phyloP scores from a whole-genome alignment of 2,888 invertebrate species.

The Lycaena phlaeas region DNA sequence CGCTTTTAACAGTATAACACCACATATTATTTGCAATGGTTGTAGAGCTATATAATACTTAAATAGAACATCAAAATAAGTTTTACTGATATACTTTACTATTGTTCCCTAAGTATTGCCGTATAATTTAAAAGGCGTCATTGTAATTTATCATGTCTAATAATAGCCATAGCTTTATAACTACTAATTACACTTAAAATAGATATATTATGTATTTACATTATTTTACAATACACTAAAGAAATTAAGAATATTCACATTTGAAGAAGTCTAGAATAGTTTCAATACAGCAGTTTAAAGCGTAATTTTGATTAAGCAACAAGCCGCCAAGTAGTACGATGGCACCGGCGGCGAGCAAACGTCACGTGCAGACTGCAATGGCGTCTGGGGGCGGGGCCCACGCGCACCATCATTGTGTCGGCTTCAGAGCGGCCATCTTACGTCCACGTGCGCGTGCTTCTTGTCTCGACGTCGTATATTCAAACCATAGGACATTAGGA shows the following conservation, averaged over 20 bases:
- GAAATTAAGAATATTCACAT: not conserved
- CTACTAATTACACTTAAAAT: not conserved
- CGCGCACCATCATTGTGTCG: constrained; percentile 83
- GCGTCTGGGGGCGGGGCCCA: constrained; percentile 36
- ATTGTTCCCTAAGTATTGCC: constrained; percentile 19
- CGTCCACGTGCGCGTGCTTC: constrained; percentile 86
- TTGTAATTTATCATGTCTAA: not conserved
- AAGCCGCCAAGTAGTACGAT: constrained; percentile 49
- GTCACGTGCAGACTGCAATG: constrained; percentile 64
- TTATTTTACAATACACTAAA: not conserved
- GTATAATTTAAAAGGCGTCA: constrained; percentile 8
- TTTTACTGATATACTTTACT: constrained; percentile 3
- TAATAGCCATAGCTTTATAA: not conserved
- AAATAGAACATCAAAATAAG: too few relatives aligned
- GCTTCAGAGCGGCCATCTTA: constrained; percentile 85
- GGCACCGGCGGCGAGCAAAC: constrained; percentile 47
- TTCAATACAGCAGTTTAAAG: constrained; percentile 26
- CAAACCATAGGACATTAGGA: constrained; percentile 94
- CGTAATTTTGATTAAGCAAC: constrained; percentile 33
- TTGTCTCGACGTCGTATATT: constrained; percentile 89
- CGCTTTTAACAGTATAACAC: too few relatives aligned
- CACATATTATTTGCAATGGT: too few relatives aligned
- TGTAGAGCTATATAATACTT: too few relatives aligned
- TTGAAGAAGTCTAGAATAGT: constrained; percentile 9
- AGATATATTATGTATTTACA: not conserved